These are phyloP conservation scores for Venusia cambrica DNA, from an alignment of 2,888 invertebrate genomes.

Conservation along the genomic window DNA sequence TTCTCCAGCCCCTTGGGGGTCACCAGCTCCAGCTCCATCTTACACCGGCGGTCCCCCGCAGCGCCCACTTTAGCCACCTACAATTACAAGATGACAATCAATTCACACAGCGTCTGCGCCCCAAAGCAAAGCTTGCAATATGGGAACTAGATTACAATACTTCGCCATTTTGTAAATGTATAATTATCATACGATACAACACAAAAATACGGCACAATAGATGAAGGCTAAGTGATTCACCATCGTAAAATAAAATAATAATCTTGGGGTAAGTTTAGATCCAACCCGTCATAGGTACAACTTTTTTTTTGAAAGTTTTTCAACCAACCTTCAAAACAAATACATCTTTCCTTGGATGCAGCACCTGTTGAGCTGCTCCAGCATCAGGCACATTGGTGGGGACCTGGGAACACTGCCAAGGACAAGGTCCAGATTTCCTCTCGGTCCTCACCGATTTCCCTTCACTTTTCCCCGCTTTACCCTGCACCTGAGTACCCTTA, in stretches of 20 bases:
- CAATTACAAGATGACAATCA: constrained; percentile 7
- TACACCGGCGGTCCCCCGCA: constrained; percentile 62
- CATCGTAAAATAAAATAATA: no score
- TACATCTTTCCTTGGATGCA: constrained; percentile 82
- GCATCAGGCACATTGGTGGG: constrained; percentile 58
- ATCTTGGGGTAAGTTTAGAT: no score
- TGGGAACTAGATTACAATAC: no score
- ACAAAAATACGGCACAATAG: no score
- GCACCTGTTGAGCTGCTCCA: constrained; percentile 54
- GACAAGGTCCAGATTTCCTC: constrained; percentile 40
- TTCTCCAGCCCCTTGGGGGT: constrained; percentile 83
- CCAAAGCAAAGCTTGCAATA: no score
- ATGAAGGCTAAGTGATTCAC: no score
- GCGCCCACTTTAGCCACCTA: constrained; percentile 66
- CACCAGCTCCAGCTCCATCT: constrained; percentile 84
- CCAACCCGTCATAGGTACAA: no score
- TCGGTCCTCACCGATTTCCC: no score
- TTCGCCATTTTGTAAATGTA: not conserved
- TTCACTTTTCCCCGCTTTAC: constrained; percentile 19
- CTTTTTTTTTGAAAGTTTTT: no score
- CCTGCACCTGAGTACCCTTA: constrained; percentile 41
- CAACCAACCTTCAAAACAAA: constrained; percentile 80
- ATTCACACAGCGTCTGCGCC: no score
- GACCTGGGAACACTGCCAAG: constrained; percentile 52
- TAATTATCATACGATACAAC: no score